Evolutionary conservation across 92 coral and sea anemone genomes (phyloP).

Genomic region (Umimayanthus chanpuru): DNA sequence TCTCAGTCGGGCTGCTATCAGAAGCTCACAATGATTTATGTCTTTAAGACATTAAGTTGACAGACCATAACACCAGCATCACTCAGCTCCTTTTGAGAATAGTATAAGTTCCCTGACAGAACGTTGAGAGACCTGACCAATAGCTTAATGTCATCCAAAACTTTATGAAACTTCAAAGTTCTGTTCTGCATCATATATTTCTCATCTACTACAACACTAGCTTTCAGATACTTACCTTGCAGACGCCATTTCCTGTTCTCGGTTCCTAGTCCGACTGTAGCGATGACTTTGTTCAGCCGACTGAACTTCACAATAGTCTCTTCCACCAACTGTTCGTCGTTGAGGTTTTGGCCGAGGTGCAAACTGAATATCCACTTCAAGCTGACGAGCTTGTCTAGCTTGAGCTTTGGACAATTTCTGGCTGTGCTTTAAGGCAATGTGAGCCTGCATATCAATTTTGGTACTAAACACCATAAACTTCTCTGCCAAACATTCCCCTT

Average conservation of each 20-base stretch:
- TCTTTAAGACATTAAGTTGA: too few species aligned
- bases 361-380: conserved; percentile 85
- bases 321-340: conserved; percentile 65
- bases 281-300: conserved; percentile 67
- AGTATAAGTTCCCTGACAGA: too few species aligned
- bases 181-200: neutral
- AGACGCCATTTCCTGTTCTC: conserved; percentile 43
- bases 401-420: conserved; percentile 87
- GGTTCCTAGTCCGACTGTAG: conserved; percentile 45
- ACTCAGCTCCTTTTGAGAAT: too few species aligned
- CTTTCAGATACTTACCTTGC: conserved; percentile 51
- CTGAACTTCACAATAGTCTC: conserved; percentile 73
- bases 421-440: conserved; percentile 77
- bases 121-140: too few species aligned
- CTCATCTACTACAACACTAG: neutral
- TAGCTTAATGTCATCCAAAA: too few species aligned
- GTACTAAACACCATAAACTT: conserved; percentile 91
- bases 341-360: conserved; percentile 70
- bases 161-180: too few species aligned
- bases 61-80: too few species aligned
- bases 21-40: too few species aligned
- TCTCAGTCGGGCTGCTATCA: too few species aligned
- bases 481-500: conserved; percentile 84
- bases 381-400: conserved; percentile 91
- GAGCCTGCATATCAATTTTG: conserved; percentile 94